A percentile compares a stretch with the other conserved stretches of the same genome.
Conservation (phyloP, 2,888 invertebrate genomes). For the Zygogramma bicolorata region DNA sequence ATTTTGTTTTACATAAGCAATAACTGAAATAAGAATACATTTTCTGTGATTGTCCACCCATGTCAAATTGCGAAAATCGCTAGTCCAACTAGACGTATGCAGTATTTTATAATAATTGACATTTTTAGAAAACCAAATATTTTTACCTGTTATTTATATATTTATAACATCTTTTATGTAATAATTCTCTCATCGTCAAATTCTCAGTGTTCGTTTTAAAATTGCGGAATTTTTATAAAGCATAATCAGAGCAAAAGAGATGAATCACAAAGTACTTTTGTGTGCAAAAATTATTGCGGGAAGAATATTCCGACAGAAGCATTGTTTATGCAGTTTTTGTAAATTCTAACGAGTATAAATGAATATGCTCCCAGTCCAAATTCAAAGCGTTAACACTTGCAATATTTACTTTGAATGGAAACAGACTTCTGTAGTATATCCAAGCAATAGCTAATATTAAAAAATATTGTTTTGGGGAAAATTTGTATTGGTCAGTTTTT, state of each 20-base stretch:
- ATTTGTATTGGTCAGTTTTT: background rate
- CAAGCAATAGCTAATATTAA: conserved; percentile 24
- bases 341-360: background rate
- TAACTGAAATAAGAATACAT: conserved; percentile 3
- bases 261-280: conserved; percentile 39
- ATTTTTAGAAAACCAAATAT: conserved; percentile 39
- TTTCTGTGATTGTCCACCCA: conserved; percentile 32
- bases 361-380: conserved; percentile 22
- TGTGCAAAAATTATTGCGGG: background rate
- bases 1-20: conserved; percentile 9
- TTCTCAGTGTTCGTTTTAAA: conserved; percentile 17
- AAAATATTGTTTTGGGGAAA: conserved; percentile 20
- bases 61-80: conserved; percentile 31
- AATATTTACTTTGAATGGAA: conserved; percentile 27
- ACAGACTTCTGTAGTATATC: conserved; percentile 20
- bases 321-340: conserved; percentile 18
- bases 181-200: background rate
- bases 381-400: conserved; percentile 24
- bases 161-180: conserved; percentile 31
- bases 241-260: conserved; percentile 26
- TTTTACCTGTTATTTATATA: conserved; percentile 36
- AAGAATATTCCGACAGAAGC: conserved; percentile 9
- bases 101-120: conserved; percentile 37
- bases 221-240: background rate
- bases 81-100: conserved; percentile 33